Percentiles rank a stretch among this genome's conserved stretches.
phyloP scores from a whole-genome alignment of 2,113 vertebrate genomes.

The Pavo muticus region DNA sequence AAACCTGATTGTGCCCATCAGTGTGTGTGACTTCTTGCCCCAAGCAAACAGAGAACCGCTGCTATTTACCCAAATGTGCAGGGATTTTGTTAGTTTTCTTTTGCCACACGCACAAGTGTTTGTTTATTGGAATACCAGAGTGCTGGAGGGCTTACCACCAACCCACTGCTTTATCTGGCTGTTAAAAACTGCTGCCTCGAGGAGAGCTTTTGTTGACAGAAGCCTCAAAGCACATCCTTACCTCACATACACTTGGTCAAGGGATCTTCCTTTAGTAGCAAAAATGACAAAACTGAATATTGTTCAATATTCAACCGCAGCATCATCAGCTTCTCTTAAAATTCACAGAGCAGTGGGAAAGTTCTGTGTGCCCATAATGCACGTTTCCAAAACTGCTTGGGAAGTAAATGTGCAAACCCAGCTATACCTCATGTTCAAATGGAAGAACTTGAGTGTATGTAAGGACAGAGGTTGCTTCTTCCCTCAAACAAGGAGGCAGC shows the following conservation, averaged over 20 bases:
- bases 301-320: background rate
- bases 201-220: background rate
- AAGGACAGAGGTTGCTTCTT: background rate
- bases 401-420: background rate
- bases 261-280: background rate
- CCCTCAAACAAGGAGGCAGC: background rate
- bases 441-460: background rate
- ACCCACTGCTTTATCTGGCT: background rate
- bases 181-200: constrained; percentile 4
- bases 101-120: background rate
- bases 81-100: background rate
- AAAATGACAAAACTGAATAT: background rate
- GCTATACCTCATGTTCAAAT: background rate
- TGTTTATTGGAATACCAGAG: background rate
- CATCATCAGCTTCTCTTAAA: background rate
- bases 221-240: background rate
- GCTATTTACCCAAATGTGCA: background rate
- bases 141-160: background rate
- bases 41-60: background rate
- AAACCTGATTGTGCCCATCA: background rate
- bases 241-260: background rate
- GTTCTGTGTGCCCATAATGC: background rate
- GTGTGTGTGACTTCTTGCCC: background rate
- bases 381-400: background rate
- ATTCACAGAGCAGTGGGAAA: background rate